Conservation (phyloP, 2,113 vertebrate species). For the Tragulus kanchil region DNA sequence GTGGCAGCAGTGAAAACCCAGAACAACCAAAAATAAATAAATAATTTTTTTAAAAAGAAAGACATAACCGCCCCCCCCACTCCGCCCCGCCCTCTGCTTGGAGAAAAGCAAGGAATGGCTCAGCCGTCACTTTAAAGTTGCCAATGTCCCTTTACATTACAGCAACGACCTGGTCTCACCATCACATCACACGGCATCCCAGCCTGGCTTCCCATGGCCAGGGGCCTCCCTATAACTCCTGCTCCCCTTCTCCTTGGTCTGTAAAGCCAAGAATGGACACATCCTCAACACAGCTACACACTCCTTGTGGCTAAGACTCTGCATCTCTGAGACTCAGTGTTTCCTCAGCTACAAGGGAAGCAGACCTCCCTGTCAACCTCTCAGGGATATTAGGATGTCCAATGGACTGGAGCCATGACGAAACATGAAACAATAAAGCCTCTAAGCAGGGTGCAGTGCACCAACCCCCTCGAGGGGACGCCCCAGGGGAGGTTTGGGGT, state of each 20-base stretch:
- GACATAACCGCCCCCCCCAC: too few relatives aligned
- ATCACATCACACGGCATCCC: accelerated
- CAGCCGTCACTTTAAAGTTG: background rate
- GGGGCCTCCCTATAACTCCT: accelerated
- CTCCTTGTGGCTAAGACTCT: accelerated
- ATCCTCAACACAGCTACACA: background rate
- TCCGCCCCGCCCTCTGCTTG: background rate
- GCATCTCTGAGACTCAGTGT: background rate
- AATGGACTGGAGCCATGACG: accelerated
- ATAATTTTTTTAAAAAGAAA: too few relatives aligned
- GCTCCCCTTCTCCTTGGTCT: background rate
- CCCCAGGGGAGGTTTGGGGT: too few relatives aligned
- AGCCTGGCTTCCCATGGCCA: background rate
- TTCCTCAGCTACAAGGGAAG: background rate
- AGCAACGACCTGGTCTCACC: background rate
- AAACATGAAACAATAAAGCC: background rate
- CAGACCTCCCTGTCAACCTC: background rate
- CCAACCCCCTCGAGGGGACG: accelerated
- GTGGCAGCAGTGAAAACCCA: too few relatives aligned
- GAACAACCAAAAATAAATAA: too few relatives aligned
- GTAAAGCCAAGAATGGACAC: accelerated
- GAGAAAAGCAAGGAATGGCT: background rate
- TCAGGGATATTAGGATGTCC: accelerated
- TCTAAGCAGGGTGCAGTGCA: background rate
- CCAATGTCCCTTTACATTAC: accelerated